Base-by-base conservation (phyloP, 1,140 invertebrate species). In the Cyclargus thomasi region DNA sequence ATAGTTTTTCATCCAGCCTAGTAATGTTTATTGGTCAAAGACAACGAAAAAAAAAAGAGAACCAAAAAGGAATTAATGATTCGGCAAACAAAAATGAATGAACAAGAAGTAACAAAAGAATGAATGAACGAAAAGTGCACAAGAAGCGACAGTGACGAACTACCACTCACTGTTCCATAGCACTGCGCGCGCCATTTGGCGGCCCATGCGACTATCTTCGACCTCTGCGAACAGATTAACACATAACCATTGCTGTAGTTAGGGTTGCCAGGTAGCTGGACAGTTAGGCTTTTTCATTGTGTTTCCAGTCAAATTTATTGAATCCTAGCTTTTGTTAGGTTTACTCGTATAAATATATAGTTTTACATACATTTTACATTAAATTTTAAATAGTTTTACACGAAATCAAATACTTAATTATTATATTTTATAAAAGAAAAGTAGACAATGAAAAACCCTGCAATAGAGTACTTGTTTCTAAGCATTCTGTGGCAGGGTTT, bases 121-220 rank as follows among this genome's bases (percentile, higher is more conserved):
- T 55, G 53, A 20, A 18, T 18, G n/a, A 55, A 20, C 53, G 18
- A 55, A 8, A 35, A 1, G 53, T 18, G 53, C n/a, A 21, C 18
- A 7, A 20, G 0, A 81, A 84, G 78, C 77, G 73, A 82, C 74
- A 77, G 75, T 77, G 77, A 67, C 47, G 75, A 75, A 78, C 66
- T 69, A 63, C 64, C 80, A 94, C 95, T 95, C 91, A 96, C 95
- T 95, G 91, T 95, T 95, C 95, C 95, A 96, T 75, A 95, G 92
- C 76, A 96, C 94, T 73, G 94, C 94, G 82, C 95, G 92, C 75
- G 94, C 92, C 92, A 95, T 94, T 81, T 95, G 94, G 83, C 94
- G 93, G 83, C 93, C 92, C 87, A 94, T 92, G 74, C 94, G 92
- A 83, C 92, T 93, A 86, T 95, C 94, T 84, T 96, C 95, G 86